phyloP scores from a whole-genome alignment of 2,113 vertebrate species.

The Malurus elegans region DNA sequence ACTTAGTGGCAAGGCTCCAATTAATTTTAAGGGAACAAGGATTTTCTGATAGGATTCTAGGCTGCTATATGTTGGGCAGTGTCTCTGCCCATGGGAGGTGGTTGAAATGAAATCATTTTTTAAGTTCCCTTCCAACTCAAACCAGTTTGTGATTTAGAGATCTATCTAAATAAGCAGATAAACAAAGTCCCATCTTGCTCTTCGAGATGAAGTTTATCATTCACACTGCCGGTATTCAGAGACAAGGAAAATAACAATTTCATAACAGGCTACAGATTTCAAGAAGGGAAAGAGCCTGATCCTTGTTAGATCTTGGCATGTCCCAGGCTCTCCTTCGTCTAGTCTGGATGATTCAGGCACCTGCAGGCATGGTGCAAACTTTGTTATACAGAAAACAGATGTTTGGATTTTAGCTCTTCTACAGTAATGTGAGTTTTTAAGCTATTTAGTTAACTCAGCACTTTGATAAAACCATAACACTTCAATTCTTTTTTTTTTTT shows the following conservation, averaged over 20 bases:
- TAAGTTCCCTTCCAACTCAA: neutral
- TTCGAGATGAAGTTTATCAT: neutral
- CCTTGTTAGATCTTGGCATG: neutral
- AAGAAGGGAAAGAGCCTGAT: neutral
- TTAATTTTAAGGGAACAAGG: neutral
- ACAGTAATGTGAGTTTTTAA: neutral
- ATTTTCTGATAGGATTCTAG: neutral
- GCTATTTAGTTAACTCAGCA: neutral
- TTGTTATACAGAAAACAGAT: neutral
- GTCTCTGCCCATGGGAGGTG: neutral
- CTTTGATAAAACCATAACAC: neutral
- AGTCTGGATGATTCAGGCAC: neutral
- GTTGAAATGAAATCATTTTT: neutral
- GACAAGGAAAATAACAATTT: neutral
- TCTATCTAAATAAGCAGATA: neutral
- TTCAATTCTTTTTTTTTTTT: neutral
- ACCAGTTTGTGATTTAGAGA: neutral
- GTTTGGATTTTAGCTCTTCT: neutral
- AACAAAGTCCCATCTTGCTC: neutral
- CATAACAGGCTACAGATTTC: neutral
- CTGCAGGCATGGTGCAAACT: neutral
- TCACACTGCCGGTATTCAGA: neutral
- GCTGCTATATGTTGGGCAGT: neutral
- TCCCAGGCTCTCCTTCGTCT: neutral
- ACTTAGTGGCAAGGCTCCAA: neutral